Conservation (phyloP, 35 echinoderm and acorn worm genomes). For the Ophioderma brevispina region DNA sequence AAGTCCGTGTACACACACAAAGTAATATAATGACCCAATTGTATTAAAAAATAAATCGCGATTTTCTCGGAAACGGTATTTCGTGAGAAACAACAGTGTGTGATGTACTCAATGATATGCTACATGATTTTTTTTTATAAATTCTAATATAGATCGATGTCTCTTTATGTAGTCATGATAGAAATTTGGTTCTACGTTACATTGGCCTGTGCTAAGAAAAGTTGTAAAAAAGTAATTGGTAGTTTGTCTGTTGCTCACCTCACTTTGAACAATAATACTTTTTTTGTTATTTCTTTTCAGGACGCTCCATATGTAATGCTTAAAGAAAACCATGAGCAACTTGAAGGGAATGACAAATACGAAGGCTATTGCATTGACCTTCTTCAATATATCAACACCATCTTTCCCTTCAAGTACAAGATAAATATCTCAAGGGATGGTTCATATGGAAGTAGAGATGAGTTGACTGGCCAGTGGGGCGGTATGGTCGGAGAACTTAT, state of each 20-base stretch:
- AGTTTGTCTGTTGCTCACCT: not conserved
- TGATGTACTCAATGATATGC: not conserved
- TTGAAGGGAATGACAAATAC: constrained; percentile 50
- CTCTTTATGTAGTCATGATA: not conserved
- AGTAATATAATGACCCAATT: too few species aligned
- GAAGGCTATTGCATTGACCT: constrained; percentile 93
- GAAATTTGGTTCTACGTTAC: not conserved
- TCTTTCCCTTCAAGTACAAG: constrained; percentile 67
- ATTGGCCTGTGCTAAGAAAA: not conserved
- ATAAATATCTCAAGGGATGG: constrained; percentile 45
- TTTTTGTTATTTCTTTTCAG: constrained; percentile 29
- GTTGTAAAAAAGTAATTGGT: not conserved
- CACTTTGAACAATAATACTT: not conserved
- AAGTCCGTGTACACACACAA: too few species aligned
- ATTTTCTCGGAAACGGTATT: too few species aligned
- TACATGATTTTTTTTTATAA: not conserved
- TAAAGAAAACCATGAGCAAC: constrained; percentile 11
- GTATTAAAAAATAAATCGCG: too few species aligned
- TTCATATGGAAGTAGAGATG: constrained; percentile 43
- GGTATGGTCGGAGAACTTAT: constrained; percentile 94
- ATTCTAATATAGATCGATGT: not conserved
- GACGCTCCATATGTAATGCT: constrained; percentile 74
- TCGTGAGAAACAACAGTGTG: too few species aligned
- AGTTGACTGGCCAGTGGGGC: constrained; percentile 52
- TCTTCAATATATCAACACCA: constrained; percentile 54